Evolutionary conservation across 30 jellyfish, hydroid and myxozoan genomes (phyloP).

Genomic region (Hydractinia echinata): DNA sequence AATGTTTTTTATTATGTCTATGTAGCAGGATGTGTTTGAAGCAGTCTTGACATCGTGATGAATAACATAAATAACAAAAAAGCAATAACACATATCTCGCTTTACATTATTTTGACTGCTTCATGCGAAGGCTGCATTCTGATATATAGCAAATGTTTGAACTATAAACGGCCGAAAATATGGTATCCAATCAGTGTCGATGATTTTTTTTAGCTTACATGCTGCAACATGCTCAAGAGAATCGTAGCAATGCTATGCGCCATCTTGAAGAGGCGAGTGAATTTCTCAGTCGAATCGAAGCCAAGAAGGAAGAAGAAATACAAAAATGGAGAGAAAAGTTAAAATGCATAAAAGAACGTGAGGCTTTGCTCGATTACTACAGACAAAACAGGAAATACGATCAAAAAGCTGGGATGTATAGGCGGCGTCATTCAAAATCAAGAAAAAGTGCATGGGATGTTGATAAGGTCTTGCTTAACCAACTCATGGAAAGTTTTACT

Average conservation of each 20-base stretch:
- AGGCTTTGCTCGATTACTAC: background rate
- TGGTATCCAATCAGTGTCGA: background rate
- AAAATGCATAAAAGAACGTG: slow-evolving; percentile 32
- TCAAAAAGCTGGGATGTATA: slow-evolving; percentile 1
- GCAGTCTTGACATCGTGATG: no score
- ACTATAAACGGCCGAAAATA: background rate
- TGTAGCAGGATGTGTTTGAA: no score
- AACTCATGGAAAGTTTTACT: background rate
- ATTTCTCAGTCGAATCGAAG: slow-evolving; percentile 49
- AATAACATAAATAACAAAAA: no score
- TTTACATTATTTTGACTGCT: background rate
- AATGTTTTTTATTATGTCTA: no score
- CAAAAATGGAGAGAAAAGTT: slow-evolving; percentile 24
- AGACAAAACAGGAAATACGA: background rate
- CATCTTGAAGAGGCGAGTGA: slow-evolving; percentile 67
- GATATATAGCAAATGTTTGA: background rate
- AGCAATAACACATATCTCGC: background rate
- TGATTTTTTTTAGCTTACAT: slow-evolving; percentile 33
- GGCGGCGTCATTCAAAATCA: background rate
- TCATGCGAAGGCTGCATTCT: background rate
- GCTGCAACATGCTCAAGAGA: slow-evolving; percentile 39
- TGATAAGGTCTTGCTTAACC: slow-evolving; percentile 16
- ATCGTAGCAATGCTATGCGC: slow-evolving; percentile 49
- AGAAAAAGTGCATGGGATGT: slow-evolving; percentile 38
- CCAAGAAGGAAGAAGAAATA: slow-evolving; percentile 39